These are phyloP conservation scores for Peromyscus nudipes DNA, from an alignment of 2,797 vertebrate genomes.

Conservation along the genomic window DNA sequence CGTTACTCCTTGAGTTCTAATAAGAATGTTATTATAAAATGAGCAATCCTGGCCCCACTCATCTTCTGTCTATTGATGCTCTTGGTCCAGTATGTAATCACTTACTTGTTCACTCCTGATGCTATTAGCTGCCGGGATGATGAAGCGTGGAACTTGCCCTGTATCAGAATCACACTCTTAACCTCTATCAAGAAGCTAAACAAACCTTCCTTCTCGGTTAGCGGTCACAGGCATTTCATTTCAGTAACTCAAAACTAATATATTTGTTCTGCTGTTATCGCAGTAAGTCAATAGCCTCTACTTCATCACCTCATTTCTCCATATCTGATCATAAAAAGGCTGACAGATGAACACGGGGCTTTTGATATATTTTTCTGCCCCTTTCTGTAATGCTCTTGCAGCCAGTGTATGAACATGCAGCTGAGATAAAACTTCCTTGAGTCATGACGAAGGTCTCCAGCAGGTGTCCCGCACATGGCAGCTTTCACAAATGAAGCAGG, in stretches of 20 bases:
- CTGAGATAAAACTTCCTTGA: constrained; percentile 22
- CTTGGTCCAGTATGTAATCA: not conserved
- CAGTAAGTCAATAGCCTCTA: not conserved
- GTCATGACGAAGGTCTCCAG: not conserved
- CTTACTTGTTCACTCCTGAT: not conserved
- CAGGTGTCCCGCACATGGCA: not conserved
- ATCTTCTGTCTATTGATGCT: not conserved
- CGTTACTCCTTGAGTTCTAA: not conserved
- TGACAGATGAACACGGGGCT: constrained; percentile 57
- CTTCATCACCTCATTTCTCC: not conserved
- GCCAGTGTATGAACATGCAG: constrained; percentile 21
- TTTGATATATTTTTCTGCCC: constrained; percentile 59
- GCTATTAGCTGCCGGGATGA: too few relatives aligned
- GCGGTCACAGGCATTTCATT: not conserved
- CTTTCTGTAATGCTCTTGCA: constrained; percentile 50
- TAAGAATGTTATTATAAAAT: not conserved
- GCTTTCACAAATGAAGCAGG: not conserved
- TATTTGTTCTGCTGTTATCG: not conserved
- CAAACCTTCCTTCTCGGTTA: not conserved
- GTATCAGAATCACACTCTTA: not conserved
- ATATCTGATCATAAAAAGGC: constrained; percentile 43
- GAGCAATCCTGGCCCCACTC: too few relatives aligned
- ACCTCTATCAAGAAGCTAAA: too few relatives aligned
- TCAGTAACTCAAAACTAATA: not conserved
- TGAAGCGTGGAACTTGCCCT: not conserved